Evolutionary conservation across 2,113 vertebrate genomes (phyloP).

Genomic region (Rana temporaria): DNA sequence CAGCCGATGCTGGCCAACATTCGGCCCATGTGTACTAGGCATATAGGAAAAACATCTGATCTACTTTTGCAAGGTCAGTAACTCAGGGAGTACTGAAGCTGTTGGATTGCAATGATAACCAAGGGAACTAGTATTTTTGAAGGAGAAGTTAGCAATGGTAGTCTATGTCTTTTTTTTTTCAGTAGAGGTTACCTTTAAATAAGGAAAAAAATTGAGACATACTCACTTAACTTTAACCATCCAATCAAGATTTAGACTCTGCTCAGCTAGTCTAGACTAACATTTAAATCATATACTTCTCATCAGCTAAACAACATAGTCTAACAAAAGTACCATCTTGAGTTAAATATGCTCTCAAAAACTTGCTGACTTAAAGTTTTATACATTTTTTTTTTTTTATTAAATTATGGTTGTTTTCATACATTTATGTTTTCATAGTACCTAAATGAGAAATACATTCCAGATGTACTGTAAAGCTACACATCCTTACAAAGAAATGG

Average conservation of each 20-base stretch:
- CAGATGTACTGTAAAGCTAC: constrained; percentile 42
- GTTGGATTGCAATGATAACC: no score
- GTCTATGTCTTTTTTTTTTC: no score
- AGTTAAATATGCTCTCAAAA: not conserved
- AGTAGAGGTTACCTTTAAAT: no score
- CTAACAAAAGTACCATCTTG: constrained; percentile 5
- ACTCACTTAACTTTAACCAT: not conserved
- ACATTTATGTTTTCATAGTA: constrained; percentile 28
- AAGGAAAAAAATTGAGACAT: no score
- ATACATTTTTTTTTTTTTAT: constrained; percentile 2
- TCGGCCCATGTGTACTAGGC: no score
- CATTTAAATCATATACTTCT: not conserved
- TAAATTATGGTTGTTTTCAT: constrained; percentile 25
- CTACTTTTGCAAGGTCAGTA: no score
- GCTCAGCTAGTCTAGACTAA: not conserved
- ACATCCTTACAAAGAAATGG: constrained; percentile 9
- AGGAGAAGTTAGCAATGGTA: no score
- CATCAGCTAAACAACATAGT: not conserved
- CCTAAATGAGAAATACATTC: constrained; percentile 35
- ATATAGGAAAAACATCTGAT: no score
- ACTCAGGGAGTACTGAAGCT: no score
- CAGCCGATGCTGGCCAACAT: no score
- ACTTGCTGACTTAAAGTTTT: constrained; percentile 15
- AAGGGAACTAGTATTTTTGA: no score
- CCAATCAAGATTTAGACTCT: not conserved